phyloP scores from a whole-genome alignment of 2,113 vertebrate genomes.

The crab-eating macaque (Macaca fascicularis) region T2T-MFA8v1.1 NC_088389.1:127772501-127773000 shows the following conservation, averaged over 20 bases:
- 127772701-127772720: neutral
- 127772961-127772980: no score
- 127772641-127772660: neutral
- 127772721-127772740: neutral
- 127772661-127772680: neutral
- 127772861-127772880: neutral
- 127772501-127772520: neutral
- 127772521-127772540: neutral
- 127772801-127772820: neutral
- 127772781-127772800: neutral
- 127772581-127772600: neutral
- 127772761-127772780: neutral
- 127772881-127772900: neutral
- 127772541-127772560: neutral
- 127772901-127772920: neutral
- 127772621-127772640: constrained; percentile 3
- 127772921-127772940: neutral
- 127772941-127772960: neutral
- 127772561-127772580: neutral
- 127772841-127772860: neutral
- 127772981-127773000: no score
- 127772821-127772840: neutral
- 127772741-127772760: neutral
- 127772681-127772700: neutral
- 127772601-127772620: neutral